Evolutionary conservation across 2,888 invertebrate genomes (phyloP).

Genomic region (Aleiodes alternator): DNA sequence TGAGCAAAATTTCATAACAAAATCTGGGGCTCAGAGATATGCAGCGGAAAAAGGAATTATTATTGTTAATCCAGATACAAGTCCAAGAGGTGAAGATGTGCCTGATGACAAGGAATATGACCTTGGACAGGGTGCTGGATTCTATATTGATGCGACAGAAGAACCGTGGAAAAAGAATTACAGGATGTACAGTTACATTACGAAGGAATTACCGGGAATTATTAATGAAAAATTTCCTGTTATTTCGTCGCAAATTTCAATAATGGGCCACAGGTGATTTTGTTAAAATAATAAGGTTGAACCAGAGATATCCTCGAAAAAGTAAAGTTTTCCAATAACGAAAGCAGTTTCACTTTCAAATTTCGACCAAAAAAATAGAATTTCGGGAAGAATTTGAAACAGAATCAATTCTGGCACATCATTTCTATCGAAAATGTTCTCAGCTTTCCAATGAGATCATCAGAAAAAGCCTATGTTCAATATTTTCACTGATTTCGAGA

Average conservation of each 20-base stretch:
- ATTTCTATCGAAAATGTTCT: no score
- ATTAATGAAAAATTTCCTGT: conserved; percentile 86
- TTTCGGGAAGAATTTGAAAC: no score
- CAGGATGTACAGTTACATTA: conserved; percentile 96
- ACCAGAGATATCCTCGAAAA: no score
- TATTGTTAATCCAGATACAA: conserved; percentile 96
- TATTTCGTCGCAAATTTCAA: conserved; percentile 80
- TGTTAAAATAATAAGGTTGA: background rate
- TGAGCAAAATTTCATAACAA: conserved; percentile 96
- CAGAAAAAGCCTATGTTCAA: no score
- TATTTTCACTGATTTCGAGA: no score
- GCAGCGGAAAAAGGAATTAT: conserved; percentile 91
- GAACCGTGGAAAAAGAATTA: conserved; percentile 96
- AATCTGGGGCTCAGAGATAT: conserved; percentile 94
- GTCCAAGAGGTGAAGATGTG: conserved; percentile 92
- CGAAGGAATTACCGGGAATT: conserved; percentile 87
- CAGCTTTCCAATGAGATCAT: no score
- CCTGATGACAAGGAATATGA: conserved; percentile 97
- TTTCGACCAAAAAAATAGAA: no score
- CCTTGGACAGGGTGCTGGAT: conserved; percentile 96
- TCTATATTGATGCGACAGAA: conserved; percentile 94
- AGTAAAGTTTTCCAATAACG: no score
- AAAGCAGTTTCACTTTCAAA: no score
- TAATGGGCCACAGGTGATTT: conserved; percentile 86
- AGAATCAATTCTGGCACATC: no score